A percentile compares a stretch with the other conserved stretches of the same genome.
Conservation (phyloP, 2,113 vertebrate genomes). For the Campylomormyrus numenius region DNA sequence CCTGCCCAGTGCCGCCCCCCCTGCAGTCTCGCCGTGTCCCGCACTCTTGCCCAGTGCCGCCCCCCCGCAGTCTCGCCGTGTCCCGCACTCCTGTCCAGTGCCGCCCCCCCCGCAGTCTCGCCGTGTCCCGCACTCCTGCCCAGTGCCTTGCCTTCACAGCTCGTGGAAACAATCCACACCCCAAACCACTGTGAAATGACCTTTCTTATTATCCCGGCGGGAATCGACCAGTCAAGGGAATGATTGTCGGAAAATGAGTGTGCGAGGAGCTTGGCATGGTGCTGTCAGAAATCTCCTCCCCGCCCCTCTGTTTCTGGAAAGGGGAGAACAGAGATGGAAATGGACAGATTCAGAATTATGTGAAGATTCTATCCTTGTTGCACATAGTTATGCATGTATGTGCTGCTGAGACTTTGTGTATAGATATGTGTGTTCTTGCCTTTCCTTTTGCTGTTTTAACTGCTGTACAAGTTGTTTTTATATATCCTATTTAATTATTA, state of each 20-base stretch:
- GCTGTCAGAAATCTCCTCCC: conserved; percentile 22
- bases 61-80: too few species aligned
- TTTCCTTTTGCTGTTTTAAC: background rate
- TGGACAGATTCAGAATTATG: conserved; percentile 22
- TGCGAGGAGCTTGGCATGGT: conserved; percentile 10
- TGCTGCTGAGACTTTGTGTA: background rate
- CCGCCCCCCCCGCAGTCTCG: background rate
- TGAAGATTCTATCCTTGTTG: background rate
- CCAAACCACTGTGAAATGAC: conserved; percentile 4
- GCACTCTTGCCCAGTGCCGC: too few species aligned
- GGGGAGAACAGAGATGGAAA: conserved; percentile 23
- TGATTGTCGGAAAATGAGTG: conserved; percentile 16
- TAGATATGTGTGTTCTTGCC: background rate
- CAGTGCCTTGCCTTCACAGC: background rate
- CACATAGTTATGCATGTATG: background rate
- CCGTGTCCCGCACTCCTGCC: background rate
- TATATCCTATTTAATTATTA: background rate
- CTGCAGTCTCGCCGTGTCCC: background rate
- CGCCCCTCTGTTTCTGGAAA: background rate
- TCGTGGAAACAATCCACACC: background rate
- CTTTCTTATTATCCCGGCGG: conserved; percentile 10
- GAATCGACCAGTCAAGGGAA: background rate
- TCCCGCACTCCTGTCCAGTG: background rate
- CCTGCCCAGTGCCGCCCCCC: background rate
- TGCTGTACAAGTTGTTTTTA: background rate